Evolutionary conservation across 2,797 vertebrate species (phyloP), one percentile per base, ranked within the genome.

Genomic region (Telmatherina bonti): DNA sequence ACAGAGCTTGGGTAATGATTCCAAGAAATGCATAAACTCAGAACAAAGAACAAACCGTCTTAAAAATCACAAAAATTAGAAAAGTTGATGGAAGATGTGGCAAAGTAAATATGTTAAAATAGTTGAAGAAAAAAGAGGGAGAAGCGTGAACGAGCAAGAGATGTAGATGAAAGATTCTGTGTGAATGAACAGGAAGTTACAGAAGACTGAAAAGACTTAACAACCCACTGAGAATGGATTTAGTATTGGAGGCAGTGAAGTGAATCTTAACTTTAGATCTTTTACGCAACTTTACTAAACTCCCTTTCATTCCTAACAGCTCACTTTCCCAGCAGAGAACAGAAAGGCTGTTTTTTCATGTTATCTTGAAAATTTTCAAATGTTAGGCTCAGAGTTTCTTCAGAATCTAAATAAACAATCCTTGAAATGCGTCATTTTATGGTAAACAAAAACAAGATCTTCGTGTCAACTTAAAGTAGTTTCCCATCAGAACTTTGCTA

Each of bases 191-290:
- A 15, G 29, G 35, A 68, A 51, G 7, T 51, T 26, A 59, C 1
- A 38, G 20, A 20, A 11, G 31, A 58, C 22, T 36, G 22, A 47
- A 56, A 67, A 55, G 41, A 67, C 54, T 47, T 57, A 57, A 57
- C 30, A 33, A 57, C 4, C 30, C 24, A 35, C 16, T 35, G 30
- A 35, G 53, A 57, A 47, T 47, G 30, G 33, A 49, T 67, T 58
- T 58, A 67, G 9, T 27, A 18, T 45, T 43, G 49, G 43, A 29
- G 16, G 54, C 30, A 18, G 53, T 45, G 54, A 49, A 41, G 16
- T 27, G 9, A 31, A 56, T 56, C n/a, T 22, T 43, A 20, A 57
- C 11, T 0, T 24, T 20, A 57, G 26, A 35, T n/a, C 22, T 49
- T 59, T 67, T 31, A n/a, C 11, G 9, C 30, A 52, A 26, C 36